Evolutionary conservation across 2,888 invertebrate species (phyloP).

Genomic region (Harpagoxenus sublaevis): DNA sequence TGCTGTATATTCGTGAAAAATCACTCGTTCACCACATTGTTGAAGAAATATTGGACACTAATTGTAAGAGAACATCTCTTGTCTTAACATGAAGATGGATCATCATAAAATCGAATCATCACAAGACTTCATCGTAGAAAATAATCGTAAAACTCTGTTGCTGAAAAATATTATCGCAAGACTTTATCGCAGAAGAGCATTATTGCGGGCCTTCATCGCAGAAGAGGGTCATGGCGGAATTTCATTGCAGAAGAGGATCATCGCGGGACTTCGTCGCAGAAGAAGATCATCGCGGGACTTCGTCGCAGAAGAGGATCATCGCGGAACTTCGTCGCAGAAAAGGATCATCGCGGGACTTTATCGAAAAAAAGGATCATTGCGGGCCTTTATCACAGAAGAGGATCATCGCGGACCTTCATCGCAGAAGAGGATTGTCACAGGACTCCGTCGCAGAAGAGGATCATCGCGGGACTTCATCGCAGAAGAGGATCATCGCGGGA

Average conservation of each 20-base stretch:
- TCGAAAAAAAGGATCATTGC: neutral
- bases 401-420: neutral
- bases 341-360: neutral
- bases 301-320: neutral
- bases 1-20: neutral
- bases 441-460: neutral
- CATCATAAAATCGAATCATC: neutral
- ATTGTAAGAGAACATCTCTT: neutral
- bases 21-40: neutral
- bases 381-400: neutral
- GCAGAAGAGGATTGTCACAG: too few relatives aligned
- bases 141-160: too few relatives aligned
- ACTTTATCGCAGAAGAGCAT: neutral
- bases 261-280: neutral
- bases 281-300: neutral
- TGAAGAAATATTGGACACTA: constrained; percentile 40
- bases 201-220: neutral
- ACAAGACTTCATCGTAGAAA: neutral
- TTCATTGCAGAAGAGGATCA: neutral
- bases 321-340: neutral
- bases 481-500: neutral
- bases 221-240: neutral
- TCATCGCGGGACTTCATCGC: neutral
- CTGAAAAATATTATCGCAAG: too few relatives aligned
- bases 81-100: neutral